Percentiles rank a stretch among this genome's conserved stretches.
phyloP scores from a whole-genome alignment of 2,113 vertebrate species.

The Cinclus cinclus region DNA sequence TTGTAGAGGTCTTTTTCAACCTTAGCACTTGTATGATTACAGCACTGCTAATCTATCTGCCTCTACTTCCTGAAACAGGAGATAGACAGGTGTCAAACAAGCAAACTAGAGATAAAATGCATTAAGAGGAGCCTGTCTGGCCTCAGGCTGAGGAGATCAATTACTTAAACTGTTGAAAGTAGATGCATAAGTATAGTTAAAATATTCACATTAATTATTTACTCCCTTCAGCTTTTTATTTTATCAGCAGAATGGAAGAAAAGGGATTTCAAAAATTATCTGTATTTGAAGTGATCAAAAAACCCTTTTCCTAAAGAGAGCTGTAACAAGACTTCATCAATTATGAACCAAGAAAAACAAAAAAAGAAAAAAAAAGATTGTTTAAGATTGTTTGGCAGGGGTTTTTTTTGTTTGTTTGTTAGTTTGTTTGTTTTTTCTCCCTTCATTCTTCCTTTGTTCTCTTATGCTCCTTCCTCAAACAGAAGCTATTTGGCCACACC shows the following conservation, averaged over 20 bases:
- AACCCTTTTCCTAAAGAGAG: not conserved
- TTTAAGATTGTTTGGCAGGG: not conserved
- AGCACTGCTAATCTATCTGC: not conserved
- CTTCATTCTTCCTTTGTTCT: not conserved
- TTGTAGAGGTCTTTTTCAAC: not conserved
- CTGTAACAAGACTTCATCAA: not conserved
- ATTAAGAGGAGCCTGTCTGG: not conserved
- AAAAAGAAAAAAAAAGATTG: no score
- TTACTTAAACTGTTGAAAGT: conserved; percentile 3
- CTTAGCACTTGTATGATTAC: not conserved
- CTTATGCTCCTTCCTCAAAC: not conserved
- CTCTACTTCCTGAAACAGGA: not conserved
- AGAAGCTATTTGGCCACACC: not conserved
- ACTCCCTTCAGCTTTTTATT: not conserved
- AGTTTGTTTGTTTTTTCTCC: rapidly evolving
- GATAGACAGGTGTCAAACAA: not conserved
- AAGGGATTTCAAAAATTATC: not conserved
- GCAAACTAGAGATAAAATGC: not conserved
- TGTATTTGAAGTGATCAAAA: not conserved
- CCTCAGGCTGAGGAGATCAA: not conserved
- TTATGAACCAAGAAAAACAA: not conserved
- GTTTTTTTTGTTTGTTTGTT: not conserved
- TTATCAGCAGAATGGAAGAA: not conserved
- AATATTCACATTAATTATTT: conserved; percentile 27
- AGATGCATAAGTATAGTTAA: not conserved